Conservation (phyloP, 2,797 vertebrate species). For the Linurgus olivaceus region DNA sequence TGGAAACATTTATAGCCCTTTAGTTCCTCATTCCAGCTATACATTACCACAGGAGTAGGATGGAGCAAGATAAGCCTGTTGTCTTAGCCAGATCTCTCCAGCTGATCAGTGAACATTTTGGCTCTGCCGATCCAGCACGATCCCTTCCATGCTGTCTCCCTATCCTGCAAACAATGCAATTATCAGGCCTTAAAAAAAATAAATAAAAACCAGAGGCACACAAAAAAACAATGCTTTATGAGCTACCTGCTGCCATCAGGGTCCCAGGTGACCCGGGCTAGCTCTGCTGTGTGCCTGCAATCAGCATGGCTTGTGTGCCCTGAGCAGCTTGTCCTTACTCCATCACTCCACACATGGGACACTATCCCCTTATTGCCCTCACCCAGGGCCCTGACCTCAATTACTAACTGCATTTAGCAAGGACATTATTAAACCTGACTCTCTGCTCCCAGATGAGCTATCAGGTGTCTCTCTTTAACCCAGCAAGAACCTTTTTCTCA, state of each 20-base stretch:
- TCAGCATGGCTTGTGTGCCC: not conserved
- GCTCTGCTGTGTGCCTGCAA: not conserved
- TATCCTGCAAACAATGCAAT: not conserved
- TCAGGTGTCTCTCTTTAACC: constrained; percentile 76
- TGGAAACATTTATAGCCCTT: not conserved
- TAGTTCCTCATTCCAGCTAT: not conserved
- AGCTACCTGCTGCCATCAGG: not conserved
- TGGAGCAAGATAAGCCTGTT: not conserved
- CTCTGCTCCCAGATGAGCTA: constrained; percentile 77
- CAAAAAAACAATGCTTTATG: not conserved
- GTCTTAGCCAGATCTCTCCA: not conserved
- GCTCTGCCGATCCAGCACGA: not conserved
- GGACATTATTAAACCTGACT: constrained; percentile 81
- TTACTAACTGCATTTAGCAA: constrained; percentile 76
- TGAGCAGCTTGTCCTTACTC: not conserved
- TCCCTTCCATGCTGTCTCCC: not conserved
- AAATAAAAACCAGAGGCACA: not conserved
- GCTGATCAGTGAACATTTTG: not conserved
- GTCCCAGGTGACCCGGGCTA: not conserved
- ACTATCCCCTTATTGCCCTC: constrained; percentile 71
- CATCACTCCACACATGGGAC: constrained; percentile 61
- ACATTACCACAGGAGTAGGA: not conserved
- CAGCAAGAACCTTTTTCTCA: constrained; percentile 78
- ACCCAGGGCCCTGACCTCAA: constrained; percentile 76
- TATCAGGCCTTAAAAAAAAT: not conserved